phyloP scores from a whole-genome alignment of 1,140 invertebrate species.

The Drosophila ananassae region DNA sequence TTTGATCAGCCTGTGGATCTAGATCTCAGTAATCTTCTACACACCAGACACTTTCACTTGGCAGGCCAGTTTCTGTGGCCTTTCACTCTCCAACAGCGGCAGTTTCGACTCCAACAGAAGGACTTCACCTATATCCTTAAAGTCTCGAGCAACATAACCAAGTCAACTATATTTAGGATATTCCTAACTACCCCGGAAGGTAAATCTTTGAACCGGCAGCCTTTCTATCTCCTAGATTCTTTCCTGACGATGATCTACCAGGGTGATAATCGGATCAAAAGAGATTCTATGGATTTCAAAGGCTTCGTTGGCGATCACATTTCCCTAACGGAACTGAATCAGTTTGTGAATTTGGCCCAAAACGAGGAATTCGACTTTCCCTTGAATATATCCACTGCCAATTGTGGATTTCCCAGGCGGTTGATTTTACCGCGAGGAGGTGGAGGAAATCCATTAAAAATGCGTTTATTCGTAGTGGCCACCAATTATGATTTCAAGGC shows the following conservation, averaged over 20 bases:
- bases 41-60: slow-evolving; percentile 32
- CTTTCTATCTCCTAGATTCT: slow-evolving; percentile 53
- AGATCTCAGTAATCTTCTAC: slow-evolving; percentile 46
- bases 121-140: slow-evolving; percentile 39
- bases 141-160: slow-evolving; percentile 43
- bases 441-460: not conserved
- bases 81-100: slow-evolving; percentile 26
- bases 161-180: slow-evolving; percentile 37
- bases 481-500: slow-evolving; percentile 51
- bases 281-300: slow-evolving; percentile 34
- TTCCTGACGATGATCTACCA: slow-evolving; percentile 41
- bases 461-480: slow-evolving; percentile 38
- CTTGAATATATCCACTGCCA: slow-evolving; percentile 48
- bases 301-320: slow-evolving; percentile 45
- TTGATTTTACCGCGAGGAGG: slow-evolving; percentile 45
- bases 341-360: slow-evolving; percentile 49
- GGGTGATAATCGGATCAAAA: slow-evolving; percentile 39
- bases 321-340: slow-evolving; percentile 45
- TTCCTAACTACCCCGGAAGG: slow-evolving; percentile 40
- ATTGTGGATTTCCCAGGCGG: slow-evolving; percentile 54
- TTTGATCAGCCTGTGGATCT: slow-evolving; percentile 45
- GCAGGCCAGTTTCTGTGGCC: slow-evolving; percentile 50
- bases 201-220: slow-evolving; percentile 10
- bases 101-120: slow-evolving; percentile 32
- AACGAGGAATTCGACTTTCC: slow-evolving; percentile 46